Conservation (phyloP, 2,797 vertebrate genomes). For the Cephalopachus bancanus region DNA sequence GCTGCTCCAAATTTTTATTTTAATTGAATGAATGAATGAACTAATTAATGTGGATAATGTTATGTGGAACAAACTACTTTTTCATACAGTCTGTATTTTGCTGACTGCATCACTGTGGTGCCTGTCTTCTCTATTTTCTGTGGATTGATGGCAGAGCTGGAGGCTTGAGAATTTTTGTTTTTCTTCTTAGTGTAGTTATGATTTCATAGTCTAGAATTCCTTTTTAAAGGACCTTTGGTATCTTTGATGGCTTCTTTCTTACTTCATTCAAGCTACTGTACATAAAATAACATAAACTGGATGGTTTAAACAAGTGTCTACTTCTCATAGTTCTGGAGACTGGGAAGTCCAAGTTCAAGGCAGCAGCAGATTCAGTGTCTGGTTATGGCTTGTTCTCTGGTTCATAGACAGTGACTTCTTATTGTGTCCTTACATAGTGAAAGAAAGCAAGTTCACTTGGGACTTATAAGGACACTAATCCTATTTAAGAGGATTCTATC, state of each 20-base stretch:
- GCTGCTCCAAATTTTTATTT: neutral
- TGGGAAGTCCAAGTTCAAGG: neutral
- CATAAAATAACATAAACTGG: neutral
- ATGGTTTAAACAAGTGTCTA: neutral
- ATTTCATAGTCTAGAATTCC: neutral
- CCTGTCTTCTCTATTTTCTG: neutral
- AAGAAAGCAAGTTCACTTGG: neutral
- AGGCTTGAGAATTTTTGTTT: neutral
- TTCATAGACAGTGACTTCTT: neutral
- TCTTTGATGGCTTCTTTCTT: neutral
- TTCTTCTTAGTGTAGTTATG: neutral
- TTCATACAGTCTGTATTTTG: neutral
- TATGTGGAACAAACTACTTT: neutral
- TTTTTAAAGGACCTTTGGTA: neutral
- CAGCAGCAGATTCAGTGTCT: neutral
- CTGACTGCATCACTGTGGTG: neutral
- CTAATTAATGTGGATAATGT: neutral
- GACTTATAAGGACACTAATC: neutral
- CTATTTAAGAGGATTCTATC: neutral
- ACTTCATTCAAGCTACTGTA: too few relatives aligned
- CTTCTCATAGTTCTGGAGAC: neutral
- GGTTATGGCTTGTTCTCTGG: neutral
- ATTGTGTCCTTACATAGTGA: neutral
- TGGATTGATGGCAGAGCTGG: neutral
- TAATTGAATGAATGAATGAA: neutral